These are phyloP conservation scores for Ochotona princeps DNA, from an alignment of 2,113 vertebrate species.

Conservation along the genomic window DNA sequence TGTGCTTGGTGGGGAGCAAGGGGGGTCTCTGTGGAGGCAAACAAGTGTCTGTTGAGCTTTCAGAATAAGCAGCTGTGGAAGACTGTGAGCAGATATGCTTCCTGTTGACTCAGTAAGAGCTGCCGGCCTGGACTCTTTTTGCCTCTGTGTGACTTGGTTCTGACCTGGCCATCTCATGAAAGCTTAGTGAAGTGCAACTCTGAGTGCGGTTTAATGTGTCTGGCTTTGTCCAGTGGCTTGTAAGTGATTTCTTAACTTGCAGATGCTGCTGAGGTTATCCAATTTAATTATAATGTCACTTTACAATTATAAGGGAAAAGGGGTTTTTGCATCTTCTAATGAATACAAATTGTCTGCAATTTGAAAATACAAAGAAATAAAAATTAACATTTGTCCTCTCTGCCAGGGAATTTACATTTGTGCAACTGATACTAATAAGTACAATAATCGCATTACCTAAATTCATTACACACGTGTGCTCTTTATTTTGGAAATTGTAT, in stretches of 20 bases:
- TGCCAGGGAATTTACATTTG: slow-evolving; percentile 85
- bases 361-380: slow-evolving; percentile 87
- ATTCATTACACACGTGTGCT: slow-evolving; percentile 84
- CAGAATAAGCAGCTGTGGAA: neutral
- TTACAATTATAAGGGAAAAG: slow-evolving; percentile 87
- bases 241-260: slow-evolving; percentile 85
- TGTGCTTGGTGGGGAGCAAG: neutral
- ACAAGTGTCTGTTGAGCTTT: slow-evolving; percentile 78
- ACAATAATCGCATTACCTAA: slow-evolving; percentile 84
- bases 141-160: slow-evolving; percentile 68
- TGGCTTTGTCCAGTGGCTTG: slow-evolving; percentile 84
- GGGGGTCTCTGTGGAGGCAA: neutral
- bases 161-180: slow-evolving; percentile 81
- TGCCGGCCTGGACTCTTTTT: slow-evolving; percentile 70
- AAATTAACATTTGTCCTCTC: slow-evolving; percentile 87
- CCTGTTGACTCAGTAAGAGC: slow-evolving; percentile 75
- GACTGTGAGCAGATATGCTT: slow-evolving; percentile 65
- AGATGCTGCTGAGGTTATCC: slow-evolving; percentile 84
- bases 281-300: slow-evolving; percentile 89
- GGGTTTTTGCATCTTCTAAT: slow-evolving; percentile 85
- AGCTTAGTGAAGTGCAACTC: slow-evolving; percentile 82
- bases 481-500: slow-evolving; percentile 84
- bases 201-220: slow-evolving; percentile 81
- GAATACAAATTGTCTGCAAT: slow-evolving; percentile 85
- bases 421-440: slow-evolving; percentile 82